Percentiles rank a stretch among this genome's conserved stretches.
phyloP scores from a whole-genome alignment of 2,113 vertebrate genomes.

The Cyprinodon brontotheroides region DNA sequence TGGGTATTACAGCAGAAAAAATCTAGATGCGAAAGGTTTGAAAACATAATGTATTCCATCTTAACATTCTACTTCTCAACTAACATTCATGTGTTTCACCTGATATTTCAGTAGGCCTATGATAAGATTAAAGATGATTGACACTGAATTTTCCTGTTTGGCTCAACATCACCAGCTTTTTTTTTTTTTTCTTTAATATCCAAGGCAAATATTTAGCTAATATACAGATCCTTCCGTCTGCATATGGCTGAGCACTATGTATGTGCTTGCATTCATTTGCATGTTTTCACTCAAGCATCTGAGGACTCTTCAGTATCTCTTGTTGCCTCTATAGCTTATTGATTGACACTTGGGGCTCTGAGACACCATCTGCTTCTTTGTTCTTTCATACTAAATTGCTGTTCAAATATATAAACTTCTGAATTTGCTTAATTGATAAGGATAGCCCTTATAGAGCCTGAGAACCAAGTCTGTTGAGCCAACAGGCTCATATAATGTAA shows the following conservation, averaged over 20 bases:
- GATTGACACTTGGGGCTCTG: slow-evolving; percentile 61
- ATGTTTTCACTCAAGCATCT: slow-evolving; percentile 21
- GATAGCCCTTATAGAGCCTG: slow-evolving; percentile 21
- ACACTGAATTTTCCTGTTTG: neutral
- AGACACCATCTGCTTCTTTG: slow-evolving; percentile 67
- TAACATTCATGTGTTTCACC: neutral
- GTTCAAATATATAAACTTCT: slow-evolving; percentile 39
- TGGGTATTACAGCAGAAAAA: neutral
- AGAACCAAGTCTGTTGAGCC: slow-evolving; percentile 25
- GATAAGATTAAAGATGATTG: neutral
- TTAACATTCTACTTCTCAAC: too few relatives aligned
- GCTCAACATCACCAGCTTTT: neutral
- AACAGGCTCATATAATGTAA: neutral
- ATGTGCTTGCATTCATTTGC: slow-evolving; percentile 50
- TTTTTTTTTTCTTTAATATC: neutral
- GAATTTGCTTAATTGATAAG: slow-evolving; percentile 56
- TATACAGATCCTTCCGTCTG: neutral
- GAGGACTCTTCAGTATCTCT: slow-evolving; percentile 22
- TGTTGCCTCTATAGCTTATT: slow-evolving; percentile 16
- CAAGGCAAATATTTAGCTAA: neutral
- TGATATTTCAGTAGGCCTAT: neutral
- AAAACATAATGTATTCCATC: neutral
- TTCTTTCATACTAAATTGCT: slow-evolving; percentile 43
- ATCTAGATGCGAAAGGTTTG: neutral
- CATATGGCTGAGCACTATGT: slow-evolving; percentile 7